Conservation (phyloP, 2,797 vertebrate species). For the Centropyge bicolor region DNA sequence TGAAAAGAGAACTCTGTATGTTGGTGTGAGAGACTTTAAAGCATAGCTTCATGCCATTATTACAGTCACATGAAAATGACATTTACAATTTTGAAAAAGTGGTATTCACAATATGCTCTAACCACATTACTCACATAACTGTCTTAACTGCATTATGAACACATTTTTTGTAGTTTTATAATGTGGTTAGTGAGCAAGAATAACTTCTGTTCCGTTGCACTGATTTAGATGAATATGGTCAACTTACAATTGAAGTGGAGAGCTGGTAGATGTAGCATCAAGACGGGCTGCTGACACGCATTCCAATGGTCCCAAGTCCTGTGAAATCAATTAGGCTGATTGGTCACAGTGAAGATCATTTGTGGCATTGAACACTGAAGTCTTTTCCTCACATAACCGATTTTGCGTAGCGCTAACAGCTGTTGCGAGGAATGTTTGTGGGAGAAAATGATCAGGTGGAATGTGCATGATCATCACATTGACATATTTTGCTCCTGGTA, state of each 20-base stretch:
- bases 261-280: slow-evolving; percentile 7
- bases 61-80: slow-evolving; percentile 19
- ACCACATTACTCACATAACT: background rate
- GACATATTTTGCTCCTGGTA: slow-evolving; percentile 72
- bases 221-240: slow-evolving; percentile 8
- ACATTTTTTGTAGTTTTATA: slow-evolving; percentile 6
- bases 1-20: background rate
- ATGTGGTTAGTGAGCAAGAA: background rate
- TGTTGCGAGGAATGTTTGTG: slow-evolving; percentile 58
- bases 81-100: background rate
- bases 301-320: slow-evolving; percentile 59
- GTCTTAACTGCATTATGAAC: slow-evolving; percentile 18
- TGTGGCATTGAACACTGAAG: slow-evolving; percentile 65
- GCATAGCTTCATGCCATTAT: background rate
- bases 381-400: slow-evolving; percentile 60
- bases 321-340: slow-evolving; percentile 78
- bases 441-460: slow-evolving; percentile 68
- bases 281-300: slow-evolving; percentile 57
- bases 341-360: slow-evolving; percentile 73
- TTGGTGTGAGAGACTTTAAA: background rate
- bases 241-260: slow-evolving; percentile 16
- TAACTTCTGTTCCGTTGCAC: background rate
- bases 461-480: slow-evolving; percentile 80
- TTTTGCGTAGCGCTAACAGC: slow-evolving; percentile 52
- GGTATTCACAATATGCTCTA: background rate